Conservation (phyloP, 2,797 vertebrate genomes). For the Schizothorax lantsangensis region DNA sequence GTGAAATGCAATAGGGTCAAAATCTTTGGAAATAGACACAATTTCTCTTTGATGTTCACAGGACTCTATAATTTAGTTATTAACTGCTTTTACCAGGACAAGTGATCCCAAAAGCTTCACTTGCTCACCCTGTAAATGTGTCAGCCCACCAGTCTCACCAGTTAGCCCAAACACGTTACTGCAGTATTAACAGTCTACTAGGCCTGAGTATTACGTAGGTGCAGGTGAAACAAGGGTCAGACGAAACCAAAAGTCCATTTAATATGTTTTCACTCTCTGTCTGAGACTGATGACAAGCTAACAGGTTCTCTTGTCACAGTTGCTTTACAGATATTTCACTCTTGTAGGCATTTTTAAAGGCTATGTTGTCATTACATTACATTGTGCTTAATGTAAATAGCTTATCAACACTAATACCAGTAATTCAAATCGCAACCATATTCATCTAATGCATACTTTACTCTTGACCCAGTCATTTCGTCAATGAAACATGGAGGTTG, state of each 20-base stretch:
- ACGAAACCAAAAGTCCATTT: slow-evolving; percentile 41
- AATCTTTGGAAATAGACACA: slow-evolving; percentile 15
- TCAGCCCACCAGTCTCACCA: not conserved
- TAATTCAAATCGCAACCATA: not conserved
- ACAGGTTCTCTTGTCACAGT: not conserved
- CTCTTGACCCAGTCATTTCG: slow-evolving; percentile 20
- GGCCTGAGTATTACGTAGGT: slow-evolving; percentile 1
- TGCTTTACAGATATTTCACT: not conserved
- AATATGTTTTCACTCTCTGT: not conserved
- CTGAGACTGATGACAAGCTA: not conserved
- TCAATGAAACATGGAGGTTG: slow-evolving; percentile 14
- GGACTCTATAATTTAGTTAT: slow-evolving; percentile 12
- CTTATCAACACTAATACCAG: not conserved
- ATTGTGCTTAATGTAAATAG: not conserved
- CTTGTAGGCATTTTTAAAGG: not conserved
- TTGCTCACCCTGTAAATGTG: slow-evolving; percentile 32
- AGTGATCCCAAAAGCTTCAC: slow-evolving; percentile 11
- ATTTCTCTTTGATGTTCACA: slow-evolving; percentile 13
- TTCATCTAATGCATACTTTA: not conserved
- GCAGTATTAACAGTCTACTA: slow-evolving; percentile 49
- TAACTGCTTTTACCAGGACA: slow-evolving; percentile 19
- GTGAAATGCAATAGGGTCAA: not conserved
- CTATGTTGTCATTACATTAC: not conserved
- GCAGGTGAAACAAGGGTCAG: slow-evolving; percentile 45
- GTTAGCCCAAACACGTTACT: slow-evolving; percentile 25